Conservation (phyloP, 2,113 vertebrate genomes). For the Corynorhinus townsendii region DNA sequence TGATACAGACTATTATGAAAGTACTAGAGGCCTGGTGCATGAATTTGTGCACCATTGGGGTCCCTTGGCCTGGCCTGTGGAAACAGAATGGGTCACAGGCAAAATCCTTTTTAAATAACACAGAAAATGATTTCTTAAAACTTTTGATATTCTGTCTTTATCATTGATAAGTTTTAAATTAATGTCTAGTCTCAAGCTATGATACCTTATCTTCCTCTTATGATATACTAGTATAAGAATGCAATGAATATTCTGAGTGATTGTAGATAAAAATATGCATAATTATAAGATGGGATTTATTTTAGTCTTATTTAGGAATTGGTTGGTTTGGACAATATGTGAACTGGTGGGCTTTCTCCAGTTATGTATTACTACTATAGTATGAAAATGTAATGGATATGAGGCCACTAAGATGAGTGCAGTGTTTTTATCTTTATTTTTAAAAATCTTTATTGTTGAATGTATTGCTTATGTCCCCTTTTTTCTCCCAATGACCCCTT, state of each 20-base stretch:
- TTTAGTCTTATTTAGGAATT: not conserved
- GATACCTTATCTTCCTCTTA: conserved; percentile 6
- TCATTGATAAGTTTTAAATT: not conserved
- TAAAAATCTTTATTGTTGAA: too few relatives aligned
- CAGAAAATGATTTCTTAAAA: not conserved
- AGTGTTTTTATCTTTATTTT: not conserved
- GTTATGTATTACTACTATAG: not conserved
- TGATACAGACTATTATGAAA: not conserved
- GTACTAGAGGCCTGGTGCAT: too few relatives aligned
- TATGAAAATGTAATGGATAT: not conserved
- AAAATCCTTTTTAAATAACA: conserved; percentile 17
- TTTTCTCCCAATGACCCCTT: too few relatives aligned
- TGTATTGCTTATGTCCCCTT: too few relatives aligned
- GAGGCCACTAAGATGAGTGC: not conserved
- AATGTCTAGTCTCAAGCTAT: not conserved
- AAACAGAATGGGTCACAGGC: not conserved
- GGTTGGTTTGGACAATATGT: not conserved
- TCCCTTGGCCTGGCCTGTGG: too few relatives aligned
- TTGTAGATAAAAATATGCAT: not conserved
- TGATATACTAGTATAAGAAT: not conserved
- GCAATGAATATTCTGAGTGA: not conserved
- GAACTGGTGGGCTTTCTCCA: not conserved
- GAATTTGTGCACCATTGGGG: too few relatives aligned
- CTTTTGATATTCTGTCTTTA: not conserved
- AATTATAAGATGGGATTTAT: not conserved